Percentiles rank a stretch among this genome's conserved stretches.
Evolutionary conservation across 2,888 invertebrate genomes (phyloP).

Genomic region (Leptura quadrifasciata): DNA sequence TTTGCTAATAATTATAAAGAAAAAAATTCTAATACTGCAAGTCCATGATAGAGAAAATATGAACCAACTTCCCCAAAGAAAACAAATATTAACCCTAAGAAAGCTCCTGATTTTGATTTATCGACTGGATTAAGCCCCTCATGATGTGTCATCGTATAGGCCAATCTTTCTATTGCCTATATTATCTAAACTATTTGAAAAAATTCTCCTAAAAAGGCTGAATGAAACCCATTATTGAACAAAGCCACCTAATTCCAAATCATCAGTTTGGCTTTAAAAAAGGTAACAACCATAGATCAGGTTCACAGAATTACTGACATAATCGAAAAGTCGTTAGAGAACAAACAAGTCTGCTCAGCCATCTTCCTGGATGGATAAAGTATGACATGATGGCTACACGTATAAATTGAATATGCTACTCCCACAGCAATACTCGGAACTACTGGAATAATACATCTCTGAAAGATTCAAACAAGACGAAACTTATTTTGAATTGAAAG

Average conservation of each 20-base stretch:
- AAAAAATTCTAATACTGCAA: no score
- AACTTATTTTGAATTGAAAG: background rate
- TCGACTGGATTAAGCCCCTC: background rate
- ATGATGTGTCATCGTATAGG: constrained; percentile 2
- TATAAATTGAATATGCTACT: background rate
- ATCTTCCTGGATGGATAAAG: constrained; percentile 4
- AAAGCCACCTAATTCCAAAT: background rate
- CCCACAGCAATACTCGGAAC: no score
- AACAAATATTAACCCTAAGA: no score
- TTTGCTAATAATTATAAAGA: no score
- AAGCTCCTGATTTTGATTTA: no score
- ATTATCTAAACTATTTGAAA: constrained; percentile 4
- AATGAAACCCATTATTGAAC: background rate
- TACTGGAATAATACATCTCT: background rate
- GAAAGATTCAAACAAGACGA: background rate
- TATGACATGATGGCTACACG: background rate
- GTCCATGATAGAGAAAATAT: no score
- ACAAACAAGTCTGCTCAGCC: background rate
- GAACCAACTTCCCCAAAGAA: no score
- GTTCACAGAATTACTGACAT: background rate
- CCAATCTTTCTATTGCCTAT: background rate
- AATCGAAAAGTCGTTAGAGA: background rate
- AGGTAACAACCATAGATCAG: background rate
- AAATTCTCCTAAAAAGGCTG: background rate
- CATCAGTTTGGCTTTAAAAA: constrained; percentile 4